A percentile compares a stretch with the other conserved stretches of the same genome.
Conservation (phyloP, 2,797 vertebrate genomes). For the Trematomus bernacchii region DNA sequence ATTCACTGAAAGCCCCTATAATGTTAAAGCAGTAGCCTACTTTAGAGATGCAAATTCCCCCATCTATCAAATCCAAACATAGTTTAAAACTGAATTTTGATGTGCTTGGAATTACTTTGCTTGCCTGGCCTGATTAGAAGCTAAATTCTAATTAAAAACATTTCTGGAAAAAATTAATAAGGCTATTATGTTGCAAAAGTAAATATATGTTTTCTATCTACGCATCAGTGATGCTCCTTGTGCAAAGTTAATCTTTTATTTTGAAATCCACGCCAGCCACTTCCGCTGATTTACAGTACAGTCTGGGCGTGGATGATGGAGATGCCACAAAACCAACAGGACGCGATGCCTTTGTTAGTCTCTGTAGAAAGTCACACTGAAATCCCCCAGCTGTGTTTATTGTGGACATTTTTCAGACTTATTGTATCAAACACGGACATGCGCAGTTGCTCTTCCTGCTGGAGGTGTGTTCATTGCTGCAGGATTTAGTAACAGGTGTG, state of each 20-base stretch:
- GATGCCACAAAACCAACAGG: conserved; percentile 59
- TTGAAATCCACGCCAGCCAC: neutral
- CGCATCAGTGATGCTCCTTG: neutral
- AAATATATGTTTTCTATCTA: neutral
- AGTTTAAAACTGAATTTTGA: neutral
- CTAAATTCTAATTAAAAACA: neutral
- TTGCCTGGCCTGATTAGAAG: neutral
- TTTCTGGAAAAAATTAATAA: neutral
- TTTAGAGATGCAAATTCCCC: neutral
- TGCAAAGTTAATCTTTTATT: conserved; percentile 39
- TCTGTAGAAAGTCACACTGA: conserved; percentile 46
- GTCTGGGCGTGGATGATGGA: conserved; percentile 77
- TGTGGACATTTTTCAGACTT: conserved; percentile 2
- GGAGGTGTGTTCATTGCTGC: conserved; percentile 21
- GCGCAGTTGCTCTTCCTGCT: conserved; percentile 21
- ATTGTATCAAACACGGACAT: conserved; percentile 19
- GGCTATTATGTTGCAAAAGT: neutral
- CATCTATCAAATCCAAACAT: neutral
- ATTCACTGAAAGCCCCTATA: neutral
- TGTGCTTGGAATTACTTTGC: neutral
- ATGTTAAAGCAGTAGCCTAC: neutral
- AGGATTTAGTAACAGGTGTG: conserved; percentile 43
- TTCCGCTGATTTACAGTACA: conserved; percentile 42
- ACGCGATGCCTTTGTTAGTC: conserved; percentile 65
- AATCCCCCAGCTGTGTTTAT: conserved; percentile 7